Base-by-base conservation (phyloP, 2,797 vertebrate species). In the Lacerta viridis region DNA sequence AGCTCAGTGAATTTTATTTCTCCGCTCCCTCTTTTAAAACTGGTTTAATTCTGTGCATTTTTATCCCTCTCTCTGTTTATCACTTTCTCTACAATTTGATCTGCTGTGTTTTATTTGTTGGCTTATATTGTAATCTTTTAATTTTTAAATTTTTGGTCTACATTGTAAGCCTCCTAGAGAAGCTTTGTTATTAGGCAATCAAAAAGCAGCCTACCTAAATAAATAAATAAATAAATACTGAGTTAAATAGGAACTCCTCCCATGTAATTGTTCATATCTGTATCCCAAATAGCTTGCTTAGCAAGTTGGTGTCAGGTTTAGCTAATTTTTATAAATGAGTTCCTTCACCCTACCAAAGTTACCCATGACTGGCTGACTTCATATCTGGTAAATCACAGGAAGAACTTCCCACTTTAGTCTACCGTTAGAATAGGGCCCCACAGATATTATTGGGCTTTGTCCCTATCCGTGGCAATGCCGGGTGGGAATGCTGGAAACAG, bases 141-240 rank as follows among this genome's bases (percentile, higher is more conserved):
- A 55, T 55, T 75, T 76, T 76, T 85, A 29, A 41, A 76, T 43
- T 85, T 84, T 77, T 77, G 75, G 3, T 77, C 41, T 43, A 43
- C 25, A 25, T 77, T 41, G n/a, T 74, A 15, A 18, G 33, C 17
- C 18, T 13, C 18, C 36, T 36, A 1, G 6, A 39, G n/a, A 68
- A 68, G 8, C 3, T 68, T 68, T 68, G 3, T 71, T 33, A 71
- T 71, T 33, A 33, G n/a, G 10, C 15, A 6, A 23, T 15, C 4
- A 2, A 71, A 71, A 71, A 71, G 15, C 17, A 71, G 13, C 50
- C 50, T 4, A 71, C n/a, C n/a, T n/a, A 10, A 69, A 10, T 13
- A 69, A n/a, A 74, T 6, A 41, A 75, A 41, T 25, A n/a, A 4
- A 33, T 33, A 33, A 66, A 11, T 69, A 75, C 8, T 75, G 18